Base-by-base conservation (phyloP, 1,140 invertebrate genomes). In the Magallana angulata region DNA sequence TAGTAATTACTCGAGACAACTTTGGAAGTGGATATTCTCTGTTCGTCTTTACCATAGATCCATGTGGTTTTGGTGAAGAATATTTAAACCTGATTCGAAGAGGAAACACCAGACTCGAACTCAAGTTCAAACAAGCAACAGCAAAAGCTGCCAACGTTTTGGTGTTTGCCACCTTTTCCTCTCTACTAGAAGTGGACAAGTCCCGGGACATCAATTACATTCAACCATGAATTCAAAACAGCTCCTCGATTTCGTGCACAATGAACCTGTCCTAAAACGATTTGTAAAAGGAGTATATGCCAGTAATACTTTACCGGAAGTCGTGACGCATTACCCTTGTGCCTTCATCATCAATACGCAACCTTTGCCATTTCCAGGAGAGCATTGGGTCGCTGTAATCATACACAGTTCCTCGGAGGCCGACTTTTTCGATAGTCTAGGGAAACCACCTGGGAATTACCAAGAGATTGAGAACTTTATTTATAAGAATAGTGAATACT, bases 61-160 rank as follows among this genome's bases (percentile, higher is more conserved):
- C 86, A 11, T 82, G 24, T 48, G 58, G 71, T 14, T 76, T 85
- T 16, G 87, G 80, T 59, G 59, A 88, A 56, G 87, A 87, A 84
- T 87, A 87, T 87, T 64, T 84, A 87, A 87, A 87, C 64, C 60
- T 88, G 12, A 84, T 87, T 8, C 48, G 59, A 3, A 71, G 83
- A 48, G 87, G 87, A 24, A 88, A 85, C 84, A 83, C 83, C 83
- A 85, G 84, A 88, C 84, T 88, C 71, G 87, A 88, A 18, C 59
- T 88, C 24, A 88, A 85, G 83, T 88, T 87, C 59, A 60, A 36
- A 8, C 3, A 57, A 12, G 60, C 12, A 59, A 62, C 81, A 57
- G 57, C 82, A 56, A 58, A 87, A 57, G 18, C 18, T 24, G 18
- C 18, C 18, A 24, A 24, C 18, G 81, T 71, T 62, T 57, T 87